phyloP scores from a whole-genome alignment of 2,797 vertebrate genomes.

The Micropoecilia bifurca region DNA sequence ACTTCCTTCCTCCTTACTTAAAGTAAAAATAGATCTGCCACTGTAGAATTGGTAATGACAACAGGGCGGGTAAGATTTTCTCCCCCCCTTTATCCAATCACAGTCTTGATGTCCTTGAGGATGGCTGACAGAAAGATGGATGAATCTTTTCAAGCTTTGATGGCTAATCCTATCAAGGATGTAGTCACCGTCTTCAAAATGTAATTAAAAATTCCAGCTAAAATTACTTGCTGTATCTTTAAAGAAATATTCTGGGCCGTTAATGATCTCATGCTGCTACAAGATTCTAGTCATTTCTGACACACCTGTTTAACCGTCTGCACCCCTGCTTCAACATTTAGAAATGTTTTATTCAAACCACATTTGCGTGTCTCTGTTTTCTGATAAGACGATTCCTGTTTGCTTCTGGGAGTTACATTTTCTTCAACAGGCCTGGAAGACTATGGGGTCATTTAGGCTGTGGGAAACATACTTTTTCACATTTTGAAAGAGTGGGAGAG shows the following conservation, averaged over 20 bases:
- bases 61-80: slow-evolving; percentile 69
- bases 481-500: background rate
- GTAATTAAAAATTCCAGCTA: slow-evolving; percentile 67
- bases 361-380: slow-evolving; percentile 2
- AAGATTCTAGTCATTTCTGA: slow-evolving; percentile 29
- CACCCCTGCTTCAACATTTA: background rate
- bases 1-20: slow-evolving; percentile 76
- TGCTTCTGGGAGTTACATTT: background rate
- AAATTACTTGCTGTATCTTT: slow-evolving; percentile 66
- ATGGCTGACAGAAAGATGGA: slow-evolving; percentile 78
- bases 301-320: slow-evolving; percentile 4
- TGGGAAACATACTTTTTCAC: background rate
- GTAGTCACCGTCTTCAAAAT: slow-evolving; percentile 71
- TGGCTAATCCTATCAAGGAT: slow-evolving; percentile 77
- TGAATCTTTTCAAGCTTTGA: slow-evolving; percentile 74
- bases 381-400: background rate
- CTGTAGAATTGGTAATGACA: slow-evolving; percentile 73
- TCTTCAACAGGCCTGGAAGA: background rate
- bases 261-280: slow-evolving; percentile 41
- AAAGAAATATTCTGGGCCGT: slow-evolving; percentile 50
- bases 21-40: slow-evolving; percentile 77
- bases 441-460: background rate
- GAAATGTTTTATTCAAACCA: slow-evolving; percentile 10
- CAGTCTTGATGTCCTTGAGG: slow-evolving; percentile 59
- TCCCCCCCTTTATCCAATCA: slow-evolving; percentile 73